Percentiles rank a stretch among this genome's conserved stretches.
phyloP scores from a whole-genome alignment of 2,113 vertebrate species.

The Misgurnus mizolepis region DNA sequence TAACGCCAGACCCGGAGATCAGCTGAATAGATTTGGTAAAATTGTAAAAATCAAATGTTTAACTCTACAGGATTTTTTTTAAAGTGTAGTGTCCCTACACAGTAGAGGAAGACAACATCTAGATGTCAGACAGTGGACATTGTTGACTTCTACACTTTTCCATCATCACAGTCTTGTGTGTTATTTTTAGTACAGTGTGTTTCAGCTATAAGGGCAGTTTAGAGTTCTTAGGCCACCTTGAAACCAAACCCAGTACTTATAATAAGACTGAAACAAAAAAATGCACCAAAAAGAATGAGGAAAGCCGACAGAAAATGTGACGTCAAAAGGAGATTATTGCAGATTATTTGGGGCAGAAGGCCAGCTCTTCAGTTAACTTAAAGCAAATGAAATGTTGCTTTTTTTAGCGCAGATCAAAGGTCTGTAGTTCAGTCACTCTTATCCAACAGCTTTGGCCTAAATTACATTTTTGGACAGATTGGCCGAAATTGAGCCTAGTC shows the following conservation, averaged over 20 bases:
- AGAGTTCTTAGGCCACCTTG: conserved; percentile 4
- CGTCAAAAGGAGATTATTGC: conserved; percentile 34
- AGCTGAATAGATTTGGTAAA: no score
- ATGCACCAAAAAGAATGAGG: neutral
- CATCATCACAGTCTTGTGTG: neutral
- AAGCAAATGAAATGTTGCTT: neutral
- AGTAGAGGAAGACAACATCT: neutral
- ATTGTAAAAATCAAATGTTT: no score
- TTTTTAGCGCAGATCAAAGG: neutral
- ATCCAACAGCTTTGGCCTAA: conserved; percentile 2
- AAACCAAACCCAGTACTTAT: neutral
- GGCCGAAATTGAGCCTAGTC: neutral
- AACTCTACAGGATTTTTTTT: no score
- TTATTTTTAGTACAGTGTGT: conserved; percentile 28
- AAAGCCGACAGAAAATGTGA: neutral
- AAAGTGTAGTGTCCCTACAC: neutral
- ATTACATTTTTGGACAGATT: conserved; percentile 24
- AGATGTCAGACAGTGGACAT: neutral
- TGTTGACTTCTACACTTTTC: neutral
- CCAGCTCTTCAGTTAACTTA: conserved; percentile 8
- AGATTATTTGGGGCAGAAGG: conserved; percentile 37
- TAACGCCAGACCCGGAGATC: no score
- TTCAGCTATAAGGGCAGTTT: conserved; percentile 8
- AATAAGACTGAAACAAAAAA: neutral
- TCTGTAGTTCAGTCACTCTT: neutral